A percentile compares a stretch with the other conserved stretches of the same genome.
Evolutionary conservation across 2,797 vertebrate genomes (phyloP).

Genomic region (Neosalanx taihuensis): DNA sequence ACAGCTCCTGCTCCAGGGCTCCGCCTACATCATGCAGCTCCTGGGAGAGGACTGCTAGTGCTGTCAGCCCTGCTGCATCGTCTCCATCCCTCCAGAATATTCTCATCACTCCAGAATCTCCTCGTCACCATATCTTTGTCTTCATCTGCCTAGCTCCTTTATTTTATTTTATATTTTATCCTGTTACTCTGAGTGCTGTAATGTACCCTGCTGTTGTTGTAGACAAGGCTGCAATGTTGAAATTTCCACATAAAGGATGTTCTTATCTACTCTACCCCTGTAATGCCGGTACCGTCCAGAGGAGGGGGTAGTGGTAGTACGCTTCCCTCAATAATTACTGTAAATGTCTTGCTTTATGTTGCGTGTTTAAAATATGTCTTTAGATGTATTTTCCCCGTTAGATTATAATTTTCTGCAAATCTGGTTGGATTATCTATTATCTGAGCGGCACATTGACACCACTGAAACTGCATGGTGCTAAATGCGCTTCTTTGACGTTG

Average conservation of each 20-base stretch:
- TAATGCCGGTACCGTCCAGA: neutral
- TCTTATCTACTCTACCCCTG: neutral
- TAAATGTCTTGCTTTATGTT: neutral
- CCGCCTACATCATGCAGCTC: constrained; percentile 68
- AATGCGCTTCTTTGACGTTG: no score
- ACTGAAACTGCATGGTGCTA: no score
- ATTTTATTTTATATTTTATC: no score
- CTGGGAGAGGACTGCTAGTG: constrained; percentile 64
- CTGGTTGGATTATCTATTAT: neutral
- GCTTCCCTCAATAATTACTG: neutral
- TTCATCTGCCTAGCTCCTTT: neutral
- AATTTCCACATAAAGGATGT: no score
- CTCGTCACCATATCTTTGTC: neutral
- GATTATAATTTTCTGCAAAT: neutral
- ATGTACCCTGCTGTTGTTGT: neutral
- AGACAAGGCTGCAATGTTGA: no score
- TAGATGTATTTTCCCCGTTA: no score
- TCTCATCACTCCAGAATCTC: neutral
- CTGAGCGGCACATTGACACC: no score
- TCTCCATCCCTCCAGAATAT: neutral
- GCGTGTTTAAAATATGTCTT: neutral
- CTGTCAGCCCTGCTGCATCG: no score
- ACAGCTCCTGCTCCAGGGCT: constrained; percentile 73
- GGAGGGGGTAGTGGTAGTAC: neutral
- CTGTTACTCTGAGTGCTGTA: no score